Evolutionary conservation across 2,888 invertebrate genomes (phyloP).

Genomic region (Aradus depressus): DNA sequence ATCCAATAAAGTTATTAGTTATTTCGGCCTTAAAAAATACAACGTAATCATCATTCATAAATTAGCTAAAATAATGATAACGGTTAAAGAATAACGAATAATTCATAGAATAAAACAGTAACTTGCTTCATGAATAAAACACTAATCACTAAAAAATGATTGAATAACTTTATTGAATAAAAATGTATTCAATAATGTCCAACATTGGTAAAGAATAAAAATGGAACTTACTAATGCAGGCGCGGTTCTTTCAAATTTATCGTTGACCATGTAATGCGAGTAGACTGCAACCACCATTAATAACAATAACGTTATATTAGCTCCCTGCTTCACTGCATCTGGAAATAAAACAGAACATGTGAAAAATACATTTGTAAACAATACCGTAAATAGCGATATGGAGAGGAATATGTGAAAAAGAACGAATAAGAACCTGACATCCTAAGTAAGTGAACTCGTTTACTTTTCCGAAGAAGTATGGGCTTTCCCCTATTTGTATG

Average conservation of each 20-base stretch:
- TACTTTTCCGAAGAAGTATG: no score
- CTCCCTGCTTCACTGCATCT: constrained; percentile 84
- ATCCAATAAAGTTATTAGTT: no score
- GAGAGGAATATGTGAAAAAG: no score
- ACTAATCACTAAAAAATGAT: not conserved
- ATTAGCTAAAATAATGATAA: no score
- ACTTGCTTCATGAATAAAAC: not conserved
- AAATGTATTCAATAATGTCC: not conserved
- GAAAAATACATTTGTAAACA: not conserved
- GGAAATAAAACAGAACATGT: constrained; percentile 36
- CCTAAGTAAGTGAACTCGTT: no score
- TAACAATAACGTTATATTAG: constrained; percentile 70
- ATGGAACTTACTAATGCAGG: constrained; percentile 58
- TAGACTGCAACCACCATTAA: constrained; percentile 84
- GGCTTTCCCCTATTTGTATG: no score
- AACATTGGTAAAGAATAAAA: not conserved
- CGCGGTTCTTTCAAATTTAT: constrained; percentile 82
- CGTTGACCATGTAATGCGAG: constrained; percentile 84
- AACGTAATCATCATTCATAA: no score
- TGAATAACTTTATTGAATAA: not conserved
- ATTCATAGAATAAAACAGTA: no score
- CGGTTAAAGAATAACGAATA: no score
- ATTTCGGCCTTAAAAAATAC: no score
- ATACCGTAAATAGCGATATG: no score
- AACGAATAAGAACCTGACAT: no score